Evolutionary conservation across 2,888 invertebrate species (phyloP), one percentile per base, ranked within the genome.

Genomic region (Drepana falcataria): DNA sequence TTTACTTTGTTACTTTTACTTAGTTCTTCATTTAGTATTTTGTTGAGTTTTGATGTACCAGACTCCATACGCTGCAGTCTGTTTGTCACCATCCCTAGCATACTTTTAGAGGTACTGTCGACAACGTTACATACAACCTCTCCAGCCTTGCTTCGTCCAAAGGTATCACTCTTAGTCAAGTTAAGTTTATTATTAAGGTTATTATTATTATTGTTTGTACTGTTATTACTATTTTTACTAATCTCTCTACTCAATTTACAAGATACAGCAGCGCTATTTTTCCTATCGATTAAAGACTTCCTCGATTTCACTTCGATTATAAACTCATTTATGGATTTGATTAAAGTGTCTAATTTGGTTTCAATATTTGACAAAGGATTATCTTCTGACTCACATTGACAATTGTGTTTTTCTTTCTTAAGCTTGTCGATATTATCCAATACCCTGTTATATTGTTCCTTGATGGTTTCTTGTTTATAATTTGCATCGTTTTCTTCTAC

Each of bases 341-440:
- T 74, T 47, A 87, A 65, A 47, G 34, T 59, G 49, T 85, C 82
- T 35, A 87, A 58, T 65, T 86, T 87, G 2, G 60, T 63, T 64
- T 83, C 85, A 56, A 88, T 80, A 34, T 57, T 73, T 35, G 58
- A 49, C 47, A 85, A 62, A n/a, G 75, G 65, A 51, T 53, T 59
- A 6, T 63, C 35, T 52, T 67, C 70, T 2, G 61, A 53, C 34
- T 62, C 53, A 34, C 57, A 61, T 53, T 66, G 59, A 21, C 56
- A 47, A 55, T 60, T 52, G 40, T 65, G 54, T 7, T 68, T 58
- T 58, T 64, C 67, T 40, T 64, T 57, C 54, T 70, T 77, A 9
- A 76, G 54, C 57, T 55, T 66, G 3, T 62, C 59, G 6, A 70
- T 63, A 52, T 73, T 71, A 2, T 64, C 59, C 37, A 65, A 60